Percentiles rank a stretch among this genome's conserved stretches.
These are phyloP conservation scores for Zosterops japonicus DNA, from an alignment of 2,113 vertebrate genomes.

Conservation along the genomic window DNA sequence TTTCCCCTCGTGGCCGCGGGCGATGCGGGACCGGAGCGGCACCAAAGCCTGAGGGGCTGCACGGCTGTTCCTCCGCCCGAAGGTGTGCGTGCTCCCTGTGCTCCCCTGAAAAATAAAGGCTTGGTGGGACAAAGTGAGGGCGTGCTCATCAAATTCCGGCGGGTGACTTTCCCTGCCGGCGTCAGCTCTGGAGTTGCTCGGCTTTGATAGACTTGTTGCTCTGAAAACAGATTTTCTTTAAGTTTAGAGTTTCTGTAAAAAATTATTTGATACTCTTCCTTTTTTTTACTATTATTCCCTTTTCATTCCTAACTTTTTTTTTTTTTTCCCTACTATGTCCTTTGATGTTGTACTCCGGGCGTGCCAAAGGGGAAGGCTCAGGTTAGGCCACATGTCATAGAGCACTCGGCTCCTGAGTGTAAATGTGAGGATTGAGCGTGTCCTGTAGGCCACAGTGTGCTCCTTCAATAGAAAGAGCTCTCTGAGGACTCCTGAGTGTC, in stretches of 20 bases:
- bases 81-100: not conserved
- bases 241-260: not conserved
- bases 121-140: not conserved
- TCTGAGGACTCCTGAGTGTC: not conserved
- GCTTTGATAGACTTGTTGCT: conserved; percentile 42
- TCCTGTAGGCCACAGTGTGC: not conserved
- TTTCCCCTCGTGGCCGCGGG: not conserved
- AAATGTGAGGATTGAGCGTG: not conserved
- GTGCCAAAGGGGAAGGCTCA: not conserved
- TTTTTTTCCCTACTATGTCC: rapidly evolving
- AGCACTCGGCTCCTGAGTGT: not conserved
- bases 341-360: not conserved
- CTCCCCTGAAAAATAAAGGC: not conserved
- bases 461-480: not conserved
- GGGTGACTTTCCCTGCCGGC: not conserved
- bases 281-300: not conserved
- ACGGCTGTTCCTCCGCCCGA: not conserved
- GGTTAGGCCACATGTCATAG: not conserved
- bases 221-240: not conserved
- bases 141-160: not conserved
- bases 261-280: not conserved
- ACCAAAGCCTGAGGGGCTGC: not conserved
- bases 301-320: not conserved
- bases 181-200: not conserved
- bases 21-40: not conserved